phyloP scores from a whole-genome alignment of 2,888 invertebrate genomes.

The Euproctis similis region DNA sequence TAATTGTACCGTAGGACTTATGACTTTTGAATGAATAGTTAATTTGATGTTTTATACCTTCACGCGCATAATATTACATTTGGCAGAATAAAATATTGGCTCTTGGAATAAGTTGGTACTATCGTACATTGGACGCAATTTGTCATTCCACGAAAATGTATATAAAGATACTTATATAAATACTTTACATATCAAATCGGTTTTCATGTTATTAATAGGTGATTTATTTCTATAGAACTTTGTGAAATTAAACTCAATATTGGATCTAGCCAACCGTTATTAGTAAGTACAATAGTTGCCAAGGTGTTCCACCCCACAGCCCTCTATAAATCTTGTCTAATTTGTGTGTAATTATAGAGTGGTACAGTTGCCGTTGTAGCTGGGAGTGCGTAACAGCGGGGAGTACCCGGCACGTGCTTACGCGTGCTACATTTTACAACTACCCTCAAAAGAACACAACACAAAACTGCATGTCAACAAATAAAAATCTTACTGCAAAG shows the following conservation, averaged over 20 bases:
- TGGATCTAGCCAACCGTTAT: constrained; percentile 68
- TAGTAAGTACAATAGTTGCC: constrained; percentile 72
- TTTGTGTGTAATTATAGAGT: constrained; percentile 76
- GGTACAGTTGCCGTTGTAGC: constrained; percentile 69
- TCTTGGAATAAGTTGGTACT: too few species aligned
- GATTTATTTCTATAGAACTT: constrained; percentile 42
- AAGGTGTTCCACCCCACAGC: constrained; percentile 74
- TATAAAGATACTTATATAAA: too few species aligned
- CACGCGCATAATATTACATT: too few species aligned
- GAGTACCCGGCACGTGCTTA: constrained; percentile 69
- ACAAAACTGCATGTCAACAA: constrained; percentile 7
- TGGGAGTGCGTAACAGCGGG: constrained; percentile 72
- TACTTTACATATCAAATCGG: too few species aligned
- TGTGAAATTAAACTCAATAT: constrained; percentile 68
- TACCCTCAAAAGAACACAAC: constrained; percentile 26
- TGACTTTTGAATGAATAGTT: constrained; percentile 23
- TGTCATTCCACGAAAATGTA: too few species aligned
- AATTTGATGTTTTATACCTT: too few species aligned
- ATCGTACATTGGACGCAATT: too few species aligned
- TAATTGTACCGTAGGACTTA: constrained; percentile 41
- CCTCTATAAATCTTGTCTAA: constrained; percentile 76
- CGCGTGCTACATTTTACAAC: constrained; percentile 44
- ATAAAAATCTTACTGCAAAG: constrained; percentile 19
- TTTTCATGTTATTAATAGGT: too few species aligned
- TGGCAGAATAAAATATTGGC: too few species aligned